Conservation (phyloP, 2,113 vertebrate genomes). For the Corythoichthys haematopterus region DNA sequence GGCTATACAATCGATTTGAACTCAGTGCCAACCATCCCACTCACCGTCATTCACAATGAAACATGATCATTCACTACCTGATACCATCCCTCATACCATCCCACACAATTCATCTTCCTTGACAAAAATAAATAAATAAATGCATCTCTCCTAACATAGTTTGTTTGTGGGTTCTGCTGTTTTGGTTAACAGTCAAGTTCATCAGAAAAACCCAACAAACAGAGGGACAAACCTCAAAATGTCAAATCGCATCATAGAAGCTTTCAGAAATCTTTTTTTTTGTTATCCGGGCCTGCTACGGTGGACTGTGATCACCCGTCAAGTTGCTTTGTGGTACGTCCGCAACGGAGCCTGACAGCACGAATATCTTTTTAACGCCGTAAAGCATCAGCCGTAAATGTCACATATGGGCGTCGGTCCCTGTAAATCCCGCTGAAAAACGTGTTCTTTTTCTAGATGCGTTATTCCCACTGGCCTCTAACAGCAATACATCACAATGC, state of each 20-base stretch:
- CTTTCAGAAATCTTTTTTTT: conserved; percentile 7
- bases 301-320: conserved; percentile 29
- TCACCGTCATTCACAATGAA: no score
- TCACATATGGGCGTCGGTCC: conserved; percentile 35
- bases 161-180: no score
- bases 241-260: neutral
- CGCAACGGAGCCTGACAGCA: conserved; percentile 34
- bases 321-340: conserved; percentile 35
- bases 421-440: conserved; percentile 29
- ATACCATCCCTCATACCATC: no score
- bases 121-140: no score
- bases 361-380: conserved; percentile 36
- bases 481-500: conserved; percentile 27
- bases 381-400: conserved; percentile 42
- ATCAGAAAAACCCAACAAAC: neutral
- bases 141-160: no score
- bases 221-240: neutral
- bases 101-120: no score
- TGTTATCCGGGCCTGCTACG: conserved; percentile 5
- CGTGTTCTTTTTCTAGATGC: conserved; percentile 17
- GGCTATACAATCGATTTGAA: no score
- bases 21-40: no score
- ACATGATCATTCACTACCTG: no score
- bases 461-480: conserved; percentile 24
- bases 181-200: neutral